A percentile compares a stretch with the other conserved stretches of the same genome.
Conservation (phyloP, 2,113 vertebrate species). For the Thamnaconus septentrionalis region DNA sequence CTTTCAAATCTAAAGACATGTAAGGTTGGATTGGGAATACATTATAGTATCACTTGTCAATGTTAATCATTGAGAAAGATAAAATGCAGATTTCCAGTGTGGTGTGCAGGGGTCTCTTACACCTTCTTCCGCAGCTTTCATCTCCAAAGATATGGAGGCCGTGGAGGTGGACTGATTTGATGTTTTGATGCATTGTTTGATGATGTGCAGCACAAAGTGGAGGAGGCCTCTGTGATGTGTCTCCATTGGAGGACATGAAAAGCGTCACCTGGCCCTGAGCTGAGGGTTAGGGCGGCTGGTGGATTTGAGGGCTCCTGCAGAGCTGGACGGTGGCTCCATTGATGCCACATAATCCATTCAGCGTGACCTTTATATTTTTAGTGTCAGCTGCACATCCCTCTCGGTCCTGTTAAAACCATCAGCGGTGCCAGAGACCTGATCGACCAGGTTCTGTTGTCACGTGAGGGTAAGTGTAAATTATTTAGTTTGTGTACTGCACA, state of each 20-base stretch:
- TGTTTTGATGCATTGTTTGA: conserved; percentile 98
- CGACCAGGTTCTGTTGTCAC: conserved; percentile 19
- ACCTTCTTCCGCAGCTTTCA: conserved; percentile 79
- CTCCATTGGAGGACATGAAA: conserved; percentile 87
- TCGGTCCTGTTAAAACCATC: conserved; percentile 45
- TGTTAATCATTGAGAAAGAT: neutral
- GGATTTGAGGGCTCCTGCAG: conserved; percentile 62
- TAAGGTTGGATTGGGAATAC: too few species aligned
- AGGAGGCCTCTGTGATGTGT: conserved; percentile 90
- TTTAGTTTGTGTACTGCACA: conserved; percentile 47
- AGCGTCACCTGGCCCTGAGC: conserved; percentile 81
- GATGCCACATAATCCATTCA: conserved; percentile 66
- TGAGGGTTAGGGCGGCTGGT: conserved; percentile 53
- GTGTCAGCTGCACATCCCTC: conserved; percentile 42
- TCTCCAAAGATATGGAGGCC: conserved; percentile 82
- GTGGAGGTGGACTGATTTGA: conserved; percentile 90
- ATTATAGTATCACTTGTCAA: too few species aligned
- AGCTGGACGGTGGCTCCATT: conserved; percentile 61
- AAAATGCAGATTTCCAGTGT: conserved; percentile 6
- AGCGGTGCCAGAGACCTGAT: conserved; percentile 32
- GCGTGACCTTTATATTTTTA: conserved; percentile 64
- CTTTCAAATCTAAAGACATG: too few species aligned
- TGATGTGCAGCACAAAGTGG: conserved; percentile 94
- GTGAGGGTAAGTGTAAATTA: conserved; percentile 44
- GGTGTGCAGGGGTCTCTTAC: conserved; percentile 4